Base-by-base conservation (phyloP, 2,888 invertebrate genomes). In the Crematogaster levior region DNA sequence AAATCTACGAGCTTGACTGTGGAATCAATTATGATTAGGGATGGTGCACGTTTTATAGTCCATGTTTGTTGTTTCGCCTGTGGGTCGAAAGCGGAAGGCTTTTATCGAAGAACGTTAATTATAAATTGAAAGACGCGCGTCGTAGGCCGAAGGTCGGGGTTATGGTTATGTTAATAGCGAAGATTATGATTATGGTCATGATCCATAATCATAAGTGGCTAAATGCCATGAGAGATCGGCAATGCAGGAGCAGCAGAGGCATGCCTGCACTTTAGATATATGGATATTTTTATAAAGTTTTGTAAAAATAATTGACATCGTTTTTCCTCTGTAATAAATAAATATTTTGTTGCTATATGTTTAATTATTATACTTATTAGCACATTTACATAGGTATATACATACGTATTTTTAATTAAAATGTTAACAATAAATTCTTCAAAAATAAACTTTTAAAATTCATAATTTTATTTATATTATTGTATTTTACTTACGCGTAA, bases 51-150 rank as follows among this genome's bases (percentile, higher is more conserved):
- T 37, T 56, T 46, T 27, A 56, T 6, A 43, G 46, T 18, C 18
- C 24, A 27, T 21, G 21, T 70, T 72, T 60, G 61, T 43, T 21
- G 65, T 77, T 82, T 82, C 60, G 40, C 60, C 58, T 24, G 56
- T 46, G 24, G 56, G 37, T 79, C 43, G 46, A 68, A 53, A 79
- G 43, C 68, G 79, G 82, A 82, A 79, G 61, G 40, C 56, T 68
- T 82, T 82, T 56, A 82, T 70, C 34, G 79, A 79, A 60, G 79
- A 83, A 80, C 37, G 80, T 72, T 83, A 80, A 83, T 83, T 80
- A 80, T 80, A 68, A 56, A 83, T 83, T 72, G 80, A 72, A 43
- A 72, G 24, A 70, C 65, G 83, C 60, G 48, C 48, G 51, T 61
- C 24, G 63, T 43, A 15, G 72, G 40, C 40, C 83, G 40, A 72